Percentiles rank a stretch among this genome's conserved stretches.
These are phyloP conservation scores for Lycaena phlaeas DNA, from an alignment of 2,888 invertebrate species.

Conservation along the genomic window DNA sequence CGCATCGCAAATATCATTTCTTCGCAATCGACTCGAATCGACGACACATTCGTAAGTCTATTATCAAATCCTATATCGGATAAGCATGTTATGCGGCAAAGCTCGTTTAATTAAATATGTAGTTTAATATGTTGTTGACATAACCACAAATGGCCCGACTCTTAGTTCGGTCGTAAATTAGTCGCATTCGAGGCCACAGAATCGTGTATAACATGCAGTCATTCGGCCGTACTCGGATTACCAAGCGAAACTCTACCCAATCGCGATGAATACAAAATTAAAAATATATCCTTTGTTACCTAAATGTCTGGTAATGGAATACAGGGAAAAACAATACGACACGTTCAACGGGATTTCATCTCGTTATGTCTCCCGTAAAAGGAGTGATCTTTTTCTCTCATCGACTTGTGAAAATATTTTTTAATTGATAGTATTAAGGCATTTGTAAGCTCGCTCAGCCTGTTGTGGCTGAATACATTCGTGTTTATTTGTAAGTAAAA, in stretches of 20 bases:
- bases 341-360: slow-evolving; percentile 40
- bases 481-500: too few relatives aligned
- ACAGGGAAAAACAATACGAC: slow-evolving; percentile 41
- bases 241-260: neutral
- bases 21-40: too few relatives aligned
- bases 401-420: slow-evolving; percentile 37
- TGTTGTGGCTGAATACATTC: neutral
- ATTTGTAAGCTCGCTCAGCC: slow-evolving; percentile 19
- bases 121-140: slow-evolving; percentile 27
- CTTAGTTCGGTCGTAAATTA: slow-evolving; percentile 40
- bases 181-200: slow-evolving; percentile 33
- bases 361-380: slow-evolving; percentile 43
- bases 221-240: slow-evolving; percentile 12
- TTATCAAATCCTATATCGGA: too few relatives aligned
- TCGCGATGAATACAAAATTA: neutral
- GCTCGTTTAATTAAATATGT: slow-evolving; percentile 46
- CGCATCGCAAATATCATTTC: too few relatives aligned
- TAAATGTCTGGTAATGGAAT: slow-evolving; percentile 20
- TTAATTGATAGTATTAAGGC: slow-evolving; percentile 26
- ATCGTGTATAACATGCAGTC: slow-evolving; percentile 32
- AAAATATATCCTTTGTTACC: slow-evolving; percentile 15
- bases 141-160: slow-evolving; percentile 38
- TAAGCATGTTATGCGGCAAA: too few relatives aligned
- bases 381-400: slow-evolving; percentile 34
- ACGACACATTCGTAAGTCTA: too few relatives aligned